These are phyloP conservation scores for Achroia grisella DNA, from an alignment of 1,140 invertebrate genomes.

Conservation along the genomic window DNA sequence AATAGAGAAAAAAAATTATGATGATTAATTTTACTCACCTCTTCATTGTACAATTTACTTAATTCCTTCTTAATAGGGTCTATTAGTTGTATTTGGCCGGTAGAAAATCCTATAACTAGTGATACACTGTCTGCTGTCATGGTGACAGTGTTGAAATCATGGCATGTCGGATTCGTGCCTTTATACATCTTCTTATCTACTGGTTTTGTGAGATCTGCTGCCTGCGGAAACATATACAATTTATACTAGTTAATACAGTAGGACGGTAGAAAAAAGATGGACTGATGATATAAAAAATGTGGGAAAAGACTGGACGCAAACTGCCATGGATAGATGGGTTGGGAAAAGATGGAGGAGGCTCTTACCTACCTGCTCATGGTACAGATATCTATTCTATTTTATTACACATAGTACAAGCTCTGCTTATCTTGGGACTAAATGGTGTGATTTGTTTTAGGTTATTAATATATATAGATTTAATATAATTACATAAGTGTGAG, in stretches of 20 bases:
- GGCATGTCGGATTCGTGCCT: slow-evolving; percentile 98
- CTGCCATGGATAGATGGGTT: background rate
- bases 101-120: slow-evolving; percentile 96
- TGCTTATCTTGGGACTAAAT: too few species aligned
- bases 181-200: slow-evolving; percentile 99
- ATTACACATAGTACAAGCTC: too few species aligned
- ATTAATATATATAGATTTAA: too few species aligned
- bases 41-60: slow-evolving; percentile 98
- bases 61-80: slow-evolving; percentile 97
- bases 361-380: too few species aligned
- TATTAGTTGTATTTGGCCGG: slow-evolving; percentile 97
- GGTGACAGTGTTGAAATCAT: slow-evolving; percentile 95
- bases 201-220: slow-evolving; percentile 95
- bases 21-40: slow-evolving; percentile 77
- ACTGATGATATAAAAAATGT: background rate
- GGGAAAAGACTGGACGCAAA: background rate
- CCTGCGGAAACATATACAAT: slow-evolving; percentile 74
- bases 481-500: too few species aligned
- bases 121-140: slow-evolving; percentile 87
- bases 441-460: too few species aligned
- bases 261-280: background rate
- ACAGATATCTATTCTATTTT: too few species aligned
- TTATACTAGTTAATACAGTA: too few species aligned
- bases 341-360: too few species aligned
- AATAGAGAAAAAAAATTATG: slow-evolving; percentile 2